These are phyloP conservation scores for Chloroclystis v-ata DNA, from an alignment of 2,888 invertebrate species.

Conservation along the genomic window DNA sequence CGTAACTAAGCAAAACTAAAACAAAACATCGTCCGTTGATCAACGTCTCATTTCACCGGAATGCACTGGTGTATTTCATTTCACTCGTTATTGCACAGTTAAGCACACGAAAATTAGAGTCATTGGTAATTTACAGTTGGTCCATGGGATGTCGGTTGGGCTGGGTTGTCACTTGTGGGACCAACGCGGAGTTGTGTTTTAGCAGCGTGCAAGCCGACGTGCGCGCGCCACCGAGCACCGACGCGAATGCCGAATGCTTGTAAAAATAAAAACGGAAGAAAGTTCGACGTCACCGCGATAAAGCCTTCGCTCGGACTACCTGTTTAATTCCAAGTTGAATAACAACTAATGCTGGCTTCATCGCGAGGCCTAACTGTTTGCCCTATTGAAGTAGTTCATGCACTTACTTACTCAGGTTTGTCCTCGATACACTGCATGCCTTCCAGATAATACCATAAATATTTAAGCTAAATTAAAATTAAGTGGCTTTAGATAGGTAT, in stretches of 20 bases:
- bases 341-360: slow-evolving; percentile 55
- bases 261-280: slow-evolving; percentile 66
- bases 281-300: slow-evolving; percentile 63
- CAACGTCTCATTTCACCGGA: slow-evolving; percentile 55
- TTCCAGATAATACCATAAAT: too few relatives aligned
- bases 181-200: background rate
- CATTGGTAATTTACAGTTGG: slow-evolving; percentile 41
- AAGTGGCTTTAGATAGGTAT: too few relatives aligned
- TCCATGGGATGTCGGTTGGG: slow-evolving; percentile 57
- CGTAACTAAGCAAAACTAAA: slow-evolving; percentile 46
- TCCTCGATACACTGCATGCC: too few relatives aligned
- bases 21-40: slow-evolving; percentile 58
- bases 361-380: slow-evolving; percentile 44
- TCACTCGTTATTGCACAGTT: slow-evolving; percentile 30
- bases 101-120: slow-evolving; percentile 35
- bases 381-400: slow-evolving; percentile 10
- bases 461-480: too few relatives aligned
- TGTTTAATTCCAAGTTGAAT: slow-evolving; percentile 53
- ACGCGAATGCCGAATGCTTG: slow-evolving; percentile 51
- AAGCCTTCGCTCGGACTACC: slow-evolving; percentile 56
- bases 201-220: slow-evolving; percentile 37
- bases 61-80: slow-evolving; percentile 36
- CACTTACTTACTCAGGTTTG: too few relatives aligned
- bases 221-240: slow-evolving; percentile 53
- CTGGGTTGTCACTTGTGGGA: slow-evolving; percentile 34